These are phyloP conservation scores for Petrolisthes cinctipes DNA, from an alignment of 2,888 invertebrate species.

Conservation along the genomic window DNA sequence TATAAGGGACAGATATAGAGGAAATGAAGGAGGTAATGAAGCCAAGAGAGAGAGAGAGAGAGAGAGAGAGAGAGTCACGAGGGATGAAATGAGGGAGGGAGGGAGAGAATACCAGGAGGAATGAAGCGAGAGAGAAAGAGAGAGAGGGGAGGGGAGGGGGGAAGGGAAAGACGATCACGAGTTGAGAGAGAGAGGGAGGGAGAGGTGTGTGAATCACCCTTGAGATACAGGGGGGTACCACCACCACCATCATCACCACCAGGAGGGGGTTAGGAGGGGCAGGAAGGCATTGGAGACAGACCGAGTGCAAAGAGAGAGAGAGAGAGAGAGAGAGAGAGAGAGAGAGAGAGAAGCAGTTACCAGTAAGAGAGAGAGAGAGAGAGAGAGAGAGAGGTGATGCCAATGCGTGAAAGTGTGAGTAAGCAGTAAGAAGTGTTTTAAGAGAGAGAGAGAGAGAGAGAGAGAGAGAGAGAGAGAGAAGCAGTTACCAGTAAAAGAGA, in stretches of 20 bases:
- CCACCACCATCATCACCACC: background rate
- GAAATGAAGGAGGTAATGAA: no score
- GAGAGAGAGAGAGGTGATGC: background rate
- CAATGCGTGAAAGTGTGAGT: no score
- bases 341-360: background rate
- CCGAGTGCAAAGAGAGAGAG: background rate
- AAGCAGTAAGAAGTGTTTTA: no score
- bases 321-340: background rate
- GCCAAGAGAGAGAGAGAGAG: background rate
- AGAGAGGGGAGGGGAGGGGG: background rate
- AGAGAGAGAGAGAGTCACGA: background rate
- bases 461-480: background rate
- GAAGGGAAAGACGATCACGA: background rate
- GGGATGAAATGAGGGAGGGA: background rate
- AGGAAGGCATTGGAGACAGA: background rate
- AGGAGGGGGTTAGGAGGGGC: background rate
- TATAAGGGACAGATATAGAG: no score
- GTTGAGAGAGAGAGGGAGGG: background rate
- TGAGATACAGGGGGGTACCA: background rate
- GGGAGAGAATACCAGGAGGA: background rate
- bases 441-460: constrained; percentile 4
- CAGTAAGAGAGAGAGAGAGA: background rate
- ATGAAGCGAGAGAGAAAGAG: background rate
- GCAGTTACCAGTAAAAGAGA: background rate
- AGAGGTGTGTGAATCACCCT: background rate